phyloP scores from a whole-genome alignment of 2,888 invertebrate genomes.

The Metopia argyrocephala region DNA sequence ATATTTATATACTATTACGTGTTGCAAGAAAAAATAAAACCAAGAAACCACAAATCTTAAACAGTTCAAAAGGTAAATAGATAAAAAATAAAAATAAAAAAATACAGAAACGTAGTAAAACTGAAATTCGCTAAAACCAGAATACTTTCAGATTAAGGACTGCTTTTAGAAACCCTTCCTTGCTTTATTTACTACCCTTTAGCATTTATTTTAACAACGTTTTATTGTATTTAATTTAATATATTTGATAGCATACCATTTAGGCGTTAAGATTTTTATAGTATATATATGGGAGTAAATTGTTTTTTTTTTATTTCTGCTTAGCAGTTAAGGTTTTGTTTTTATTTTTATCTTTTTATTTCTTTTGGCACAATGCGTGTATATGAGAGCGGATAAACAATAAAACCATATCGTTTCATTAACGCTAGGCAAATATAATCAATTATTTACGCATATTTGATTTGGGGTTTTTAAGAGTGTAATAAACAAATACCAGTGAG shows the following conservation, averaged over 20 bases:
- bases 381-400: constrained; percentile 22
- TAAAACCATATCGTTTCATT: constrained; percentile 59
- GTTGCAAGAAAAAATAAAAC: constrained; percentile 30
- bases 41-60: not conserved
- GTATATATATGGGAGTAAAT: constrained; percentile 13
- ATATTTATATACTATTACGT: constrained; percentile 57
- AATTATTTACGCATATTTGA: constrained; percentile 67
- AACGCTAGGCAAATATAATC: constrained; percentile 64
- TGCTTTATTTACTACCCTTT: not conserved
- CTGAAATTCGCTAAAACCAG: not conserved
- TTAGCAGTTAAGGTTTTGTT: constrained; percentile 29
- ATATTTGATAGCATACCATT: constrained; percentile 30
- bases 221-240: constrained; percentile 27
- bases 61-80: too few relatives aligned
- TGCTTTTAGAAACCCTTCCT: not conserved
- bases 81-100: not conserved
- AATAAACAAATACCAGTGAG: constrained; percentile 36
- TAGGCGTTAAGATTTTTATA: constrained; percentile 34
- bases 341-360: constrained; percentile 23
- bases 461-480: constrained; percentile 61
- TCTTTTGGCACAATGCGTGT: constrained; percentile 15
- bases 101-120: constrained; percentile 20
- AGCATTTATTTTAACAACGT: not conserved
- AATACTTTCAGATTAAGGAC: not conserved
- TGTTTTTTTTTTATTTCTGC: not conserved